Conservation (phyloP, 2,888 invertebrate species). For the Polietes domitor region DNA sequence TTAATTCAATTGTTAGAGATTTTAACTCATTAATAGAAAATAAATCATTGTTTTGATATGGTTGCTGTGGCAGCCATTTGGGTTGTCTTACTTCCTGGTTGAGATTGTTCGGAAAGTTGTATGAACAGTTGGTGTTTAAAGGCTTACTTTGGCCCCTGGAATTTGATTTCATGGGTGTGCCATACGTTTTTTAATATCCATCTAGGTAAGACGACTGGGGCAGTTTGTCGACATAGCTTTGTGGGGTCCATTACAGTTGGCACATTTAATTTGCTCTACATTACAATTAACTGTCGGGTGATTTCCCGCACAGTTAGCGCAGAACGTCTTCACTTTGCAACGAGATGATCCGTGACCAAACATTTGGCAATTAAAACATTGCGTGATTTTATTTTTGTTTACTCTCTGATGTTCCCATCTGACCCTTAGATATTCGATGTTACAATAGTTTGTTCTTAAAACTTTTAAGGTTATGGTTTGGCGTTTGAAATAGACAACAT, state of each 20-base stretch:
- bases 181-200: neutral
- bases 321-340: constrained; percentile 36
- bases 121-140: neutral
- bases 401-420: constrained; percentile 43
- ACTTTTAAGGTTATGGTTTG: constrained; percentile 35
- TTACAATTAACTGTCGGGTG: constrained; percentile 33
- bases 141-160: too few species aligned
- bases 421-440: constrained; percentile 45
- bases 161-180: neutral
- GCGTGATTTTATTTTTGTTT: constrained; percentile 33
- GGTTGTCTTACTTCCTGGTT: neutral
- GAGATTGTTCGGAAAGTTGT: neutral
- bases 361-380: constrained; percentile 45
- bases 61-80: neutral
- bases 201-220: neutral
- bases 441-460: constrained; percentile 30
- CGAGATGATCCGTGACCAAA: constrained; percentile 40
- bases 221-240: neutral
- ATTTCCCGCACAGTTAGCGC: constrained; percentile 27
- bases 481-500: constrained; percentile 37
- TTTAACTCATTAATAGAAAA: neutral
- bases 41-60: neutral
- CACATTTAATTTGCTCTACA: constrained; percentile 20
- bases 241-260: constrained; percentile 7
- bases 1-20: neutral